phyloP scores from a whole-genome alignment of 2,888 invertebrate genomes.

The Nephrotoma flavescens region DNA sequence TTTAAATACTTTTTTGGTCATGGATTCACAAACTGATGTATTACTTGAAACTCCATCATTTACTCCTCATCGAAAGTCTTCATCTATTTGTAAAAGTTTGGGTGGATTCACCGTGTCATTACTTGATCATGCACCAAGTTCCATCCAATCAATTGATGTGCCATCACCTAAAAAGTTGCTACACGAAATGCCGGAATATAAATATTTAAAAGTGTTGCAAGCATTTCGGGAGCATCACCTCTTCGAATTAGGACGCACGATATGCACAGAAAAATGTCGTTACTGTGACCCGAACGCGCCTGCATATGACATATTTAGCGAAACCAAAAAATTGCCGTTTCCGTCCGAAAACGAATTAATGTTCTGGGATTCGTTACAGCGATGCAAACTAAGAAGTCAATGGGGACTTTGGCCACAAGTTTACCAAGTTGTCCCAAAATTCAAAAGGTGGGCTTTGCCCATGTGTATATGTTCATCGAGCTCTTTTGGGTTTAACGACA shows the following conservation, averaged over 20 bases:
- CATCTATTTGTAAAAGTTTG: not conserved
- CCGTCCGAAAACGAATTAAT: not conserved
- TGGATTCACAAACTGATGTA: not conserved
- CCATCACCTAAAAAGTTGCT: not conserved
- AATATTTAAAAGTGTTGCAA: not conserved
- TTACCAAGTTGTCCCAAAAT: not conserved
- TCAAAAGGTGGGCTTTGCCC: not conserved
- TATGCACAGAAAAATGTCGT: not conserved
- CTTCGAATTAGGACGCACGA: not conserved
- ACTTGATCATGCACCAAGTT: not conserved
- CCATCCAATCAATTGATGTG: not conserved
- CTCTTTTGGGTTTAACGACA: not conserved
- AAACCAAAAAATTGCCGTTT: not conserved
- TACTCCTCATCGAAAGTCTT: not conserved
- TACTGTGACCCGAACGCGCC: not conserved
- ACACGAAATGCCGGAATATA: not conserved
- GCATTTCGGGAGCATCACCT: not conserved
- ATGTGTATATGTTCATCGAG: not conserved
- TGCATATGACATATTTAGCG: not conserved
- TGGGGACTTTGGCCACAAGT: constrained; percentile 5
- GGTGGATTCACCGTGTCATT: not conserved
- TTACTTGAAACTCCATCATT: not conserved
- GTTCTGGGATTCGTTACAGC: not conserved
- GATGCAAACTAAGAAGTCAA: not conserved
- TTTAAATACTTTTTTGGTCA: not conserved